A percentile compares a stretch with the other conserved stretches of the same genome.
These are phyloP conservation scores for Catharus ustulatus DNA, from an alignment of 2,797 vertebrate genomes.

Conservation along the genomic window DNA sequence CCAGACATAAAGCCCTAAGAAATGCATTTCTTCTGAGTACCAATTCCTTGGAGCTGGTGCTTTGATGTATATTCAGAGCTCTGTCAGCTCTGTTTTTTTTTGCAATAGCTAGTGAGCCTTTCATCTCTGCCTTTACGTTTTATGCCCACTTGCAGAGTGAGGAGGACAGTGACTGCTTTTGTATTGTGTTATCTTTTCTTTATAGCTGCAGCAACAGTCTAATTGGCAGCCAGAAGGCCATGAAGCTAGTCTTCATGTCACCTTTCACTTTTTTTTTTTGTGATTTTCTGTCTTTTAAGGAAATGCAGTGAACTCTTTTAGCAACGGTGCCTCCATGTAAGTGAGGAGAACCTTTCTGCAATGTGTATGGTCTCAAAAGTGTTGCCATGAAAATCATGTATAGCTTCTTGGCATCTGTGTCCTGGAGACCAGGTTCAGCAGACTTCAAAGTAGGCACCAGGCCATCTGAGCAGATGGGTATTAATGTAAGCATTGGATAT, in stretches of 20 bases:
- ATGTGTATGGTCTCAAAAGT: background rate
- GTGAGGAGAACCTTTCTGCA: background rate
- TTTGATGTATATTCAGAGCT: background rate
- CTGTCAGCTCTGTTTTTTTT: background rate
- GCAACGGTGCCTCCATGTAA: background rate
- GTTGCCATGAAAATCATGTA: background rate
- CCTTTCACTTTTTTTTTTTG: background rate
- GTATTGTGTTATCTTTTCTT: background rate
- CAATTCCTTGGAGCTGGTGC: background rate
- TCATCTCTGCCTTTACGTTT: background rate
- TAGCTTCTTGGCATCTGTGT: background rate
- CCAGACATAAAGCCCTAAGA: background rate
- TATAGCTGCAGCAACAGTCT: background rate
- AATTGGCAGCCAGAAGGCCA: background rate
- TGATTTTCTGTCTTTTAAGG: background rate
- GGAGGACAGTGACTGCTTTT: background rate
- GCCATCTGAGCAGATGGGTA: constrained; percentile 58
- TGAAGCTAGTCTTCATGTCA: background rate
- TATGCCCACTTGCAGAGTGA: background rate
- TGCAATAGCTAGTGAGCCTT: background rate
- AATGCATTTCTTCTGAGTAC: background rate
- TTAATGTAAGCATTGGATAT: constrained; percentile 50
- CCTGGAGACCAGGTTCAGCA: constrained; percentile 17
- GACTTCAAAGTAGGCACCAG: background rate
- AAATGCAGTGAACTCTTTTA: background rate